A percentile compares a stretch with the other conserved stretches of the same genome.
phyloP scores from a whole-genome alignment of 2,113 vertebrate species.

The Hippopotamus amphibius region DNA sequence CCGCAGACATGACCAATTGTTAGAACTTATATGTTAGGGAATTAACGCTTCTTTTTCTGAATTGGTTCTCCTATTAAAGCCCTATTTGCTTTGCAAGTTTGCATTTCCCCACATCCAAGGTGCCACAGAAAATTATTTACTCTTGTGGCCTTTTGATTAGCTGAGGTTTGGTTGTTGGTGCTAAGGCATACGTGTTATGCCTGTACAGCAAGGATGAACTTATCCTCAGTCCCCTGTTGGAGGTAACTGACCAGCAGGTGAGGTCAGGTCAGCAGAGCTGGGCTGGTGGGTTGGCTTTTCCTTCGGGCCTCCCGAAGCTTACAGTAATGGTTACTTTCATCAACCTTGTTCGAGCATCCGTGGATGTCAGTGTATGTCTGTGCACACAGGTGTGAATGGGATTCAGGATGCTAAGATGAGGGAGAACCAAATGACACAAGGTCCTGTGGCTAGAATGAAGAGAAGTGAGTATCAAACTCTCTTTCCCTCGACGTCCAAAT shows the following conservation, averaged over 20 bases:
- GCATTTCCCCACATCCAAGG: background rate
- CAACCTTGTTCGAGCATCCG: background rate
- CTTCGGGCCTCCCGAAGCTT: background rate
- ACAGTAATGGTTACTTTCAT: background rate
- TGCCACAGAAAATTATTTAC: background rate
- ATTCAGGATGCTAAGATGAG: background rate
- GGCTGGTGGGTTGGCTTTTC: background rate
- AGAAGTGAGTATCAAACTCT: background rate
- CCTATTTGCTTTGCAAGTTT: constrained; percentile 16
- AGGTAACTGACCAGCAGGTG: background rate
- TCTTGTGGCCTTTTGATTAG: background rate
- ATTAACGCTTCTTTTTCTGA: background rate
- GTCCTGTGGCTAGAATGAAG: background rate
- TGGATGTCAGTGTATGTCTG: background rate
- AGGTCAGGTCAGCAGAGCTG: background rate
- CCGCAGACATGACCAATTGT: background rate
- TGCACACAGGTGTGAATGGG: background rate
- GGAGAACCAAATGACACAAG: background rate
- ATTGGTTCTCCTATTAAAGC: background rate
- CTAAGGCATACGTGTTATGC: fast-evolving
- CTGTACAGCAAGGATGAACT: fast-evolving
- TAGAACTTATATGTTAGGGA: background rate
- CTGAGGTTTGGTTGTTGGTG: background rate
- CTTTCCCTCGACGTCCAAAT: background rate
- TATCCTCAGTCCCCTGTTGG: background rate